Evolutionary conservation across 2,888 invertebrate species (phyloP), one percentile per base, ranked within the genome.

Genomic region (Zhuqinia jingwanae): DNA sequence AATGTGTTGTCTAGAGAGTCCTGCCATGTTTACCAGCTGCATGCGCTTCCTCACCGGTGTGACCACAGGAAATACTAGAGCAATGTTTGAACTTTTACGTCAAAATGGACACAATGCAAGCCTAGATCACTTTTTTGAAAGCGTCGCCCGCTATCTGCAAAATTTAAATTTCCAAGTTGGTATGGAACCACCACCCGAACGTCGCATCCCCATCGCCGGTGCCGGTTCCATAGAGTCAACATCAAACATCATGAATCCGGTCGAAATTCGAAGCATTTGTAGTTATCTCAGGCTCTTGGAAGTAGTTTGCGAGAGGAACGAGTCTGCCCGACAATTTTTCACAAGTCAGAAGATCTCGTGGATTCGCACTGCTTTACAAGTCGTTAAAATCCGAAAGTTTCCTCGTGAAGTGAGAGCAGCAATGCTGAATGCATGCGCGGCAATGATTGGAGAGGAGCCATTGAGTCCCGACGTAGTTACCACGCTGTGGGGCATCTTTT

Each of bases 121-220:
- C 0, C 96, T 96, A 96, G 96, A 97, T 91, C 97, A 97, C 92
- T 96, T 97, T 92, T 97, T 97, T 92, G 93, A 93, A 45, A 96
- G 97, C 0, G 94, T 98, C 73, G 95, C 93, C 17, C 87, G 88
- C n/a, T 91, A 90, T 58, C 45, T 91, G 88, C 87, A 60, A 22
- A 30, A 50, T 50, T 75, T 80, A 56, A 85, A 27, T 17, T 22
- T 78, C 0, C 50, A 50, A 25, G 2, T 25, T 22, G 47, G n/a
- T 6, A 1, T 73, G 25, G 73, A 73, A 17, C 17, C 87, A 86
- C n/a, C n/a, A n/a, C n/a, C n/a, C n/a, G 63, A 80, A 88, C 90
- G 56, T 45, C 89, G 5, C 3, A 6, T 36, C 8, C 89, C 36
- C 3, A 6, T 36, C 8, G 3, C 25, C 2, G 75, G 30, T 27